Evolutionary conservation across 1,140 invertebrate genomes (phyloP), one percentile per base, ranked within the genome.

Genomic region (Bilobella aurantiaca): DNA sequence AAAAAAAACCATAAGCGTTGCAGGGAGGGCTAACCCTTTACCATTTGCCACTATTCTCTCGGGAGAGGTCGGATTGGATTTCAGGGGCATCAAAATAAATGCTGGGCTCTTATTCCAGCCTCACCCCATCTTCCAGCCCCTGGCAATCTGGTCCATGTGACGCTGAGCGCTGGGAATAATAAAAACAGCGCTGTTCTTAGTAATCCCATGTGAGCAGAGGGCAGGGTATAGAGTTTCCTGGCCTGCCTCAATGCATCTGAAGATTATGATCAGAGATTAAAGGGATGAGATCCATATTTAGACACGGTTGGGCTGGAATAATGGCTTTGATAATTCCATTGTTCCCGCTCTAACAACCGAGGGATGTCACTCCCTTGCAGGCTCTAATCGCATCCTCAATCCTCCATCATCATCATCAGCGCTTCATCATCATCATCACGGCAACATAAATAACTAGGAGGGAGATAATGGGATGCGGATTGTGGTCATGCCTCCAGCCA

Each of bases 191-290:
- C 34, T 18, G n/a, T n/a, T n/a, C n/a, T n/a, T n/a, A n/a, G n/a
- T 42, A 42, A 42, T 42, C 34, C 34, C 34, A 42, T 18, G 34
- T 42, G 34, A 42, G 34, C 18, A 42, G 8, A 42, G 8, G 34
- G 34, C 8, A 42, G 8, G 34, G 34, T 42, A 42, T 42, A 18
- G 34, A 42, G 8, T 42, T 18, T 42, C 34, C 34, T 42, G 34
- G 34, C 18, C 34, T 42, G 18, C 34, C 34, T 18, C 34, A 42
- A 42, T 42, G 18, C 18, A 42, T 12, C 61, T 42, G 28, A 14
- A 34, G 65, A 66, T 66, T 63, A 67, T 31, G 65, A 67, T 63
- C 61, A 67, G 49, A 62, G 65, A 67, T 67, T 67, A 67, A 63
- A 67, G 42, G 57, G 28, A 67, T 67, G 61, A 58, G 25, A 57